Evolutionary conservation across 2,888 invertebrate species (phyloP).

Genomic region (Keiferia lycopersicella): DNA sequence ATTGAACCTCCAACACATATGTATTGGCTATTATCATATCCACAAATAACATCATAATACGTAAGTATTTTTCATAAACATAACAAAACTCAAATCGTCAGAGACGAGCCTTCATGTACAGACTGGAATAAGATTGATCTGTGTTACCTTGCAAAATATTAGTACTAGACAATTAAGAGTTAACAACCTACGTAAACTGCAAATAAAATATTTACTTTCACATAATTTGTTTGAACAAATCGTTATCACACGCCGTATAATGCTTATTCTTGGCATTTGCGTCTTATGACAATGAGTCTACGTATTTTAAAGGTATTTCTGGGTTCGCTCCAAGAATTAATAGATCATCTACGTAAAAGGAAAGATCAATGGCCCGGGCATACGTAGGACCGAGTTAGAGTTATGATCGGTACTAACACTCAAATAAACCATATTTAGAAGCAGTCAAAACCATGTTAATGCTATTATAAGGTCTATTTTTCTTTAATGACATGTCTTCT

Average conservation of each 20-base stretch:
- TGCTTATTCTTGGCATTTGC: constrained; percentile 2
- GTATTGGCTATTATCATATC: too few species aligned
- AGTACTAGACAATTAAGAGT: neutral
- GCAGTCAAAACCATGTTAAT: too few species aligned
- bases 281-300: neutral
- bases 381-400: neutral
- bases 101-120: neutral
- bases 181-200: neutral
- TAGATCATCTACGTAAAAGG: constrained; percentile 4
- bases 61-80: too few species aligned
- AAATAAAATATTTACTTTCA: constrained; percentile 15
- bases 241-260: neutral
- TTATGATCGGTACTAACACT: neutral
- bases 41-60: too few species aligned
- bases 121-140: neutral
- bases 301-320: neutral
- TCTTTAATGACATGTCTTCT: too few species aligned
- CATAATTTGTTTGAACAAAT: constrained; percentile 2
- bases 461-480: too few species aligned
- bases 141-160: neutral
- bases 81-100: neutral
- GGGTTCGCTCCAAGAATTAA: neutral
- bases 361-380: constrained; percentile 1
- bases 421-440: too few species aligned
- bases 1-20: too few species aligned